Percentiles rank a stretch among this genome's conserved stretches.
These are phyloP conservation scores for Heterodera schachtii DNA, from an alignment of 1,140 invertebrate species.

Conservation along the genomic window DNA sequence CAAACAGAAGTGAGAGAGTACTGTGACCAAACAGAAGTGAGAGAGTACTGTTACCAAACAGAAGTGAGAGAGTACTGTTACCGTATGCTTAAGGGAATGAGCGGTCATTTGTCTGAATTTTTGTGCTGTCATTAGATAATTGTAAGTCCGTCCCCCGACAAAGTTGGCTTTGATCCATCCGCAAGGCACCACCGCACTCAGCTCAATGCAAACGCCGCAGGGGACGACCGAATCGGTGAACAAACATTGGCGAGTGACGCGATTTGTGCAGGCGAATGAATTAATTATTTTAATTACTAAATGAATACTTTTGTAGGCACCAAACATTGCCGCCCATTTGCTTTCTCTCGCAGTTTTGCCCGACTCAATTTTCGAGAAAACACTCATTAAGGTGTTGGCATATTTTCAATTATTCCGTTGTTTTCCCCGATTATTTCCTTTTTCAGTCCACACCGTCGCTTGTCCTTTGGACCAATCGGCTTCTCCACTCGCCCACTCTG, in stretches of 20 bases:
- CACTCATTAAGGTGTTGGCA: constrained; percentile 15
- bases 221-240: constrained; percentile 28
- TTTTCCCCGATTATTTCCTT: constrained; percentile 10
- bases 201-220: constrained; percentile 41
- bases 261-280: constrained; percentile 51
- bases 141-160: too few species aligned
- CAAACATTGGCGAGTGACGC: constrained; percentile 47
- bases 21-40: too few species aligned
- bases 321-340: constrained; percentile 48
- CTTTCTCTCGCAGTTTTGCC: constrained; percentile 45
- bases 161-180: constrained; percentile 45
- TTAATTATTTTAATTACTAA: constrained; percentile 15
- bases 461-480: constrained; percentile 37
- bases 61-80: too few species aligned
- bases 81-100: too few species aligned
- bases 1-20: too few species aligned
- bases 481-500: constrained; percentile 29
- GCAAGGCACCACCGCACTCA: constrained; percentile 48
- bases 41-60: too few species aligned
- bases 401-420: neutral
- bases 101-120: too few species aligned
- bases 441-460: constrained; percentile 25
- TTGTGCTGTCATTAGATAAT: too few species aligned
- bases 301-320: constrained; percentile 34
- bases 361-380: constrained; percentile 39